Percentiles rank a stretch among this genome's conserved stretches.
Conservation (phyloP, 2,113 vertebrate genomes). For the Chloropsis cyanopogon region DNA sequence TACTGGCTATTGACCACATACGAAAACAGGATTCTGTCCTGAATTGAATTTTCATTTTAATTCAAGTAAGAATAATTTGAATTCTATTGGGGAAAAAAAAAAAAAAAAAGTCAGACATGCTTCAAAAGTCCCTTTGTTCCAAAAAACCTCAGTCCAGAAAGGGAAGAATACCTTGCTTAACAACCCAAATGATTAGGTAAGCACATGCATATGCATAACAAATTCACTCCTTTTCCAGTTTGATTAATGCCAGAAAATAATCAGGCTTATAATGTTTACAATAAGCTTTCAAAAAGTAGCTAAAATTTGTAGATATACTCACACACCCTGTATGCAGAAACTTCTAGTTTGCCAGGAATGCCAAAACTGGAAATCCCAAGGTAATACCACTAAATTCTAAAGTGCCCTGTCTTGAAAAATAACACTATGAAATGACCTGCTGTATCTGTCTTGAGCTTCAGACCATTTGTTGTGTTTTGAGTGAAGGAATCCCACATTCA, state of each 20-base stretch:
- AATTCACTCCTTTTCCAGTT: not conserved
- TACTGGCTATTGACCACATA: not conserved
- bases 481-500: not conserved
- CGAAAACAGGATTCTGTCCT: not conserved
- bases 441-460: not conserved
- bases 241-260: not conserved
- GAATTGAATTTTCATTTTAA: not conserved
- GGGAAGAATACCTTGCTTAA: not conserved
- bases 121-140: not conserved
- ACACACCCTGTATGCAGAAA: rapidly evolving
- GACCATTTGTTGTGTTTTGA: not conserved
- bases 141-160: not conserved
- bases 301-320: not conserved
- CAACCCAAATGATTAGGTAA: not conserved
- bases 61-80: not conserved
- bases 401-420: not conserved
- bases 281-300: not conserved
- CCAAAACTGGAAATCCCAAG: not conserved
- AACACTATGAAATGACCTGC: not conserved
- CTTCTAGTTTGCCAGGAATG: not conserved
- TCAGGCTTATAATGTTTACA: not conserved
- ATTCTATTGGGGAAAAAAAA: not conserved
- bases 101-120: not conserved
- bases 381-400: not conserved
- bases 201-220: not conserved